Evolutionary conservation across 2,797 vertebrate genomes (phyloP), one percentile per base, ranked within the genome.

Genomic region (Rhinophrynus dorsalis): DNA sequence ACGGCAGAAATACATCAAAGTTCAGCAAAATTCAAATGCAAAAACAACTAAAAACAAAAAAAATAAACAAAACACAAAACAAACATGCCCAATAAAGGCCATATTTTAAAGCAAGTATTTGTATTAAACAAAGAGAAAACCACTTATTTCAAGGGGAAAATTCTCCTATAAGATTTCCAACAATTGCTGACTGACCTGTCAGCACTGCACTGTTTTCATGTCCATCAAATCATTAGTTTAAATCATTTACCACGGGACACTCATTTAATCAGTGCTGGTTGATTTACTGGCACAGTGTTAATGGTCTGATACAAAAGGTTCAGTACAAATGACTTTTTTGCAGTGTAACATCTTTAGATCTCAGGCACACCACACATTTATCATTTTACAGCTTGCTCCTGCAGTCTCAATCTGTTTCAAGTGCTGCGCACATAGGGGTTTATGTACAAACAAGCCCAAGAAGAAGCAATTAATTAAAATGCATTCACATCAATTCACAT

Each of bases 151-250:
- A n/a, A n/a, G n/a, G n/a, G 42, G 32, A 48, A 51, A 37, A 29
- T 29, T 65, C 33, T 42, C 12, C 35, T 47, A 15, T 11, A 29
- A 13, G 18, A 45, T 18, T 33, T 15, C 30, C 9, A 44, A 21
- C 7, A 52, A 26, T 29, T 26, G 6, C 27, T 7, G 38, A 20
- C 12, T 17, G 18, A 2, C 57, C 20, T 54, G 67, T 54, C 67
- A 61, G 13, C 37, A 18, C 23, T 24, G 44, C 17, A 58, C 35
- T 40, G 42, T 42, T 42, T 57, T 20, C 52, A 24, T 37, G 52
- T 70, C 59, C 60, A 65, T 65, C 68, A 72, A 48, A 32, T 32
- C 54, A 73, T 52, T 73, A 44, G 32, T 27, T 38, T 58, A 58
- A 65, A 58, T 51, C 69, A 73, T 65, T 73, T 73, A 35, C 45